Percentiles rank a stretch among this genome's conserved stretches.
Conservation (phyloP, 2,888 invertebrate genomes). For the Pherbina coryleti region DNA sequence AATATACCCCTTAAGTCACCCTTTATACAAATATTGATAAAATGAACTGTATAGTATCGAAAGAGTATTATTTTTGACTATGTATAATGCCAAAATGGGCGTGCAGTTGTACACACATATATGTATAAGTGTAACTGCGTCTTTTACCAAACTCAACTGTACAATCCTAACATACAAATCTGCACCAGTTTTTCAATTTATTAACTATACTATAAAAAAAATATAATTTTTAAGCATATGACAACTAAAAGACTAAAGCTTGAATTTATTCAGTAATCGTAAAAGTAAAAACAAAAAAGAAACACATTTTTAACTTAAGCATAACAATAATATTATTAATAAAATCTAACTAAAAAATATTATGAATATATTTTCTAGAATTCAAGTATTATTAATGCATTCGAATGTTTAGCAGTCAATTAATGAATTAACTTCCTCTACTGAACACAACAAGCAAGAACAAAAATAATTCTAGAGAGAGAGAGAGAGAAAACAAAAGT, state of each 20-base stretch:
- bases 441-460: conserved; percentile 7
- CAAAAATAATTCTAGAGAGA: background rate
- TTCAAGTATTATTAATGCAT: background rate
- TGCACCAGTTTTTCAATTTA: too few relatives aligned
- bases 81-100: too few relatives aligned
- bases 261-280: conserved; percentile 45
- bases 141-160: too few relatives aligned
- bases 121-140: too few relatives aligned
- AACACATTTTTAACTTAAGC: conserved; percentile 8
- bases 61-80: too few relatives aligned
- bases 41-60: too few relatives aligned
- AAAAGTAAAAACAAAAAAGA: conserved; percentile 2
- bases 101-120: too few relatives aligned
- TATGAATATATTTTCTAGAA: background rate
- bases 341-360: background rate
- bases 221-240: conserved; percentile 21
- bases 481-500: background rate
- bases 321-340: background rate
- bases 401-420: conserved; percentile 25
- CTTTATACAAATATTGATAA: background rate
- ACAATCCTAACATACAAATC: too few relatives aligned
- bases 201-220: background rate
- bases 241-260: conserved; percentile 52
- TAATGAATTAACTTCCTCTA: conserved; percentile 13
- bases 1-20: too few relatives aligned